Conservation (phyloP, 2,113 vertebrate species). For the Rhinopomastus cyanomelas region DNA sequence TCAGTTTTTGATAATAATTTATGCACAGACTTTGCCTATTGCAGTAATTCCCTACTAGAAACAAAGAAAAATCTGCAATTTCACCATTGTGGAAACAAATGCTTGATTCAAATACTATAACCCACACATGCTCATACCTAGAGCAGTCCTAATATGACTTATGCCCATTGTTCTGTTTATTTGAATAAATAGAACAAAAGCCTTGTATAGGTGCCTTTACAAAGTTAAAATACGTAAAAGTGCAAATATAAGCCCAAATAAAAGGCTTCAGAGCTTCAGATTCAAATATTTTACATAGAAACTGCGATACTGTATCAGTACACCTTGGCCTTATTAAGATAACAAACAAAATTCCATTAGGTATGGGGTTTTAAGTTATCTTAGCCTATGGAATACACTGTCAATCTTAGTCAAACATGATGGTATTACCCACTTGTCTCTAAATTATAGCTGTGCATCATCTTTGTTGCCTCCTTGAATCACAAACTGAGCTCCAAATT, state of each 20-base stretch:
- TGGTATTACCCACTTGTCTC: neutral
- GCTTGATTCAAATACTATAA: neutral
- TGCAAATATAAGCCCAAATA: neutral
- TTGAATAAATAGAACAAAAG: neutral
- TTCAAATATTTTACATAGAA: neutral
- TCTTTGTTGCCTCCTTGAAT: neutral
- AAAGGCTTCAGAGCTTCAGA: neutral
- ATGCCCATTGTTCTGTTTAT: neutral
- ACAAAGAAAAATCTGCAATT: neutral
- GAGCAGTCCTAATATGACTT: neutral
- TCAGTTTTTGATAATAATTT: neutral
- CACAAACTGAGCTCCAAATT: neutral
- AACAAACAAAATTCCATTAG: neutral
- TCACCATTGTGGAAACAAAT: neutral
- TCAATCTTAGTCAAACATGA: neutral
- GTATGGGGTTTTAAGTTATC: neutral
- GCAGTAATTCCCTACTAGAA: neutral
- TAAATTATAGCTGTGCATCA: neutral
- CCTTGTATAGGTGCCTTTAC: neutral
- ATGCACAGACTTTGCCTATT: neutral
- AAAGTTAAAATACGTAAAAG: neutral
- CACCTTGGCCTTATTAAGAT: neutral
- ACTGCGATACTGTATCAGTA: neutral
- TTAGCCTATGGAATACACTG: neutral
- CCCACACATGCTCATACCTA: neutral